Percentiles rank a stretch among this genome's conserved stretches.
These are phyloP conservation scores for Drosophila subsilvestris DNA, from an alignment of 2,888 invertebrate species.

Conservation along the genomic window DNA sequence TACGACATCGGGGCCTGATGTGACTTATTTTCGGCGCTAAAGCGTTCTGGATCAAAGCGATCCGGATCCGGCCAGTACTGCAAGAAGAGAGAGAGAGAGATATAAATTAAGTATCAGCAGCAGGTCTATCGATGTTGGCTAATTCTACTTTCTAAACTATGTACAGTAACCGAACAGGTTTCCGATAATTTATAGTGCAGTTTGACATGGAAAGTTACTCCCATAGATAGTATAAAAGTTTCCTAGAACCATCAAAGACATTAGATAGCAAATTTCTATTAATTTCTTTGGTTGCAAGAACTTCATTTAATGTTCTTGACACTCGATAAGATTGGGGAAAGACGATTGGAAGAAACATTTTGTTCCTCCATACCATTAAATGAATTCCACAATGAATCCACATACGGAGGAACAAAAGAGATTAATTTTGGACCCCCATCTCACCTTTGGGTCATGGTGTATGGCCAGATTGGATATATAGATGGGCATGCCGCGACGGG, in stretches of 20 bases:
- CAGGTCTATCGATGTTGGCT: neutral
- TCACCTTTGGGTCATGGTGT: slow-evolving; percentile 83
- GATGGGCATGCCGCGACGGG: slow-evolving; percentile 82
- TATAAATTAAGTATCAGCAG: neutral
- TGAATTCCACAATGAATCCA: no score
- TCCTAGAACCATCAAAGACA: neutral
- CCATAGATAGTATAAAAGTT: neutral
- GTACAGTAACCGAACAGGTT: neutral
- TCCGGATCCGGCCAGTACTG: slow-evolving; percentile 83
- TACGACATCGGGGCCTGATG: slow-evolving; percentile 80
- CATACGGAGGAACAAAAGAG: no score
- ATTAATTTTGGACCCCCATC: no score
- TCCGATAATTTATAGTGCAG: neutral
- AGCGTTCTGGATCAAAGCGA: slow-evolving; percentile 82
- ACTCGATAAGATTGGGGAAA: neutral
- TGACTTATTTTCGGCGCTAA: slow-evolving; percentile 72
- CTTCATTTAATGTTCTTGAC: neutral
- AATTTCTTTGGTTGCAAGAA: neutral
- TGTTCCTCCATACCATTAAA: no score
- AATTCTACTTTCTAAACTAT: neutral
- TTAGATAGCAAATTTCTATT: neutral
- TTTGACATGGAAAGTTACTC: neutral
- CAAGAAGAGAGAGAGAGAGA: neutral
- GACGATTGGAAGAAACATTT: no score
- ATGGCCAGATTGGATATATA: slow-evolving; percentile 82